phyloP scores from a whole-genome alignment of 1,140 invertebrate genomes.

The Nylanderia fulva region DNA sequence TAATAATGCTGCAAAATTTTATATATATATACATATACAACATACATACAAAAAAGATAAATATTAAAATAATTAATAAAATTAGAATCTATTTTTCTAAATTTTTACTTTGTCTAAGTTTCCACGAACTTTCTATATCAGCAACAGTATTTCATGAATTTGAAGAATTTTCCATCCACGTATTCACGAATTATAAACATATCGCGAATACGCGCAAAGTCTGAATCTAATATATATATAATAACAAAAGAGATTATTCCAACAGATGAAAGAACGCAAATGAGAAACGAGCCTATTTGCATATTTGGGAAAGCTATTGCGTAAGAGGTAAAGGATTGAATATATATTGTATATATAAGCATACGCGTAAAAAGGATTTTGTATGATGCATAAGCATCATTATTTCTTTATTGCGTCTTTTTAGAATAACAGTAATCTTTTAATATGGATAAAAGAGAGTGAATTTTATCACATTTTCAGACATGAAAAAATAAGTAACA shows the following conservation, averaged over 20 bases:
- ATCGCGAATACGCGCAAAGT: too few relatives aligned
- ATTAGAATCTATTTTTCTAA: background rate
- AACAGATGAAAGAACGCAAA: background rate
- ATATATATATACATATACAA: background rate
- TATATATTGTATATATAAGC: too few relatives aligned
- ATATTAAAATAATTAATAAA: background rate
- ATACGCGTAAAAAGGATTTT: constrained; percentile 51
- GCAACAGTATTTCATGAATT: background rate
- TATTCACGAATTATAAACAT: too few relatives aligned
- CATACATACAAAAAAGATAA: background rate
- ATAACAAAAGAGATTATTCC: constrained; percentile 15
- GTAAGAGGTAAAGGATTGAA: background rate
- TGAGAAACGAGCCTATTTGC: background rate
- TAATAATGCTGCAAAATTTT: background rate
- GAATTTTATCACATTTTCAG: constrained; percentile 74
- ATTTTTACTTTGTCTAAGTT: background rate
- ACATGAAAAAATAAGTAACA: constrained; percentile 34
- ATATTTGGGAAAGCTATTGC: constrained; percentile 14
- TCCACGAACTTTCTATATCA: background rate
- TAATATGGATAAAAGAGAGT: constrained; percentile 69
- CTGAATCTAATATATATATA: background rate
- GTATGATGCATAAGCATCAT: too few relatives aligned
- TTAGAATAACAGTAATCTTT: constrained; percentile 71
- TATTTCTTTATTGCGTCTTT: constrained; percentile 60
- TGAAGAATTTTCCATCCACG: background rate